Base-by-base conservation (phyloP, 2,797 vertebrate species). In the Hippocampus kuda region DNA sequence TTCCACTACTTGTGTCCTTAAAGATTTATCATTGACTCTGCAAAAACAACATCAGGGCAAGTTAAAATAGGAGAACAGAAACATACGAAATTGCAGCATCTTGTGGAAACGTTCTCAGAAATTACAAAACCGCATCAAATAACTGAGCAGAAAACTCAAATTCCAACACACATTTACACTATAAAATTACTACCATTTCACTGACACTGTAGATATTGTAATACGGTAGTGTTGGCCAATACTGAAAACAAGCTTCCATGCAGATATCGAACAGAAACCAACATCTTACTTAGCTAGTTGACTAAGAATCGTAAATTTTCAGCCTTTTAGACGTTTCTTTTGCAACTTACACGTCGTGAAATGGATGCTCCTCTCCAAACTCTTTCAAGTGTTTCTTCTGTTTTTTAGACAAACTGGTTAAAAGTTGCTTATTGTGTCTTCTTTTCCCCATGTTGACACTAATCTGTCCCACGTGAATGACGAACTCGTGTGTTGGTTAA, bases 301-400 rank as follows among this genome's bases (percentile, higher is more conserved):
- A 77, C 63, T 27, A 72, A 71, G 7, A 0, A 63, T 46, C 65
- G 16, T 0, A 13, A 42, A 2, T 0, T 27, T 26, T 11, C 10
- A 54, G 7, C n/a, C 16, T 20, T 8, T 1, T 3, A 11, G 20
- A 0, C 34, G 10, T 24, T 15, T 12, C 0, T 0, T 66, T 10
- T 1, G 0, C 24, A 22, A 62, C 90, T 88, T 82, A 97, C 97
- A 77, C 76, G 51, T 99, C 95, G 11, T 94, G 84, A 70, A 94
- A 95, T 0, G 97, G 97, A 66, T 98, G 97, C 75, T 95, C 88
- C 85, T 98, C 96, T 84, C 96, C 97, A 71, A 96, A 98, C 16
- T 98, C 94, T 69, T 92, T 90, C 4, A 99, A 78, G n/a, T 98
- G 95, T 76, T 91, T 93, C 87, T 93, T 97, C 81, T 96, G 95